Conservation (phyloP, 2,113 vertebrate genomes). For the Canis aureus region DNA sequence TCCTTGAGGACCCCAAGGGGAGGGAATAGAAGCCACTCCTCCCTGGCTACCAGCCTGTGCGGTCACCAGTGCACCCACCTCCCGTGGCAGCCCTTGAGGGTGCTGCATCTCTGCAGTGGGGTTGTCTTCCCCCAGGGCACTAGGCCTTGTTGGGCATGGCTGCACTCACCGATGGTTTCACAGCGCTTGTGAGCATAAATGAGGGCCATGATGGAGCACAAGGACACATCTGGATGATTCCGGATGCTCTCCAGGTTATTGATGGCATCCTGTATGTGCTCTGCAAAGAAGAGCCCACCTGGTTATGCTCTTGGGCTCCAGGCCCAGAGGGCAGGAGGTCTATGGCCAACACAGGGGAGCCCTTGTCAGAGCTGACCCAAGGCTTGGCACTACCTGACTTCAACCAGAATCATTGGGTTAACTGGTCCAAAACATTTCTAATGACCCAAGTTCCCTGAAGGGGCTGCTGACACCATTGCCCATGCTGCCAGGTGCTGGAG, state of each 20-base stretch:
- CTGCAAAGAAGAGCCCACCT: slow-evolving; percentile 64
- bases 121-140: no score
- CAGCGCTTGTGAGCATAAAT: slow-evolving; percentile 85
- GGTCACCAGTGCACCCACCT: background rate
- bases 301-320: background rate
- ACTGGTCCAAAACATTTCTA: background rate
- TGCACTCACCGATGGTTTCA: slow-evolving; percentile 75
- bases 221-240: slow-evolving; percentile 77
- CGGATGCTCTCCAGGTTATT: slow-evolving; percentile 83
- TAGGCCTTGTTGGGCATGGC: background rate
- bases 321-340: background rate
- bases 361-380: background rate
- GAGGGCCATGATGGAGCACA: slow-evolving; percentile 86
- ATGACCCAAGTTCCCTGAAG: background rate
- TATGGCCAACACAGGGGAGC: background rate
- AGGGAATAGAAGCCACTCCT: background rate
- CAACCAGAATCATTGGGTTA: background rate
- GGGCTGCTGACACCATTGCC: background rate
- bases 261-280: slow-evolving; percentile 86
- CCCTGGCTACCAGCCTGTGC: no score
- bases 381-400: background rate
- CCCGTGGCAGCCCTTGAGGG: background rate
- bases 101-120: background rate
- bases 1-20: background rate
- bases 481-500: background rate